These are phyloP conservation scores for Caenorhabditis becei DNA, from an alignment of 2,888 invertebrate genomes.

Conservation along the genomic window DNA sequence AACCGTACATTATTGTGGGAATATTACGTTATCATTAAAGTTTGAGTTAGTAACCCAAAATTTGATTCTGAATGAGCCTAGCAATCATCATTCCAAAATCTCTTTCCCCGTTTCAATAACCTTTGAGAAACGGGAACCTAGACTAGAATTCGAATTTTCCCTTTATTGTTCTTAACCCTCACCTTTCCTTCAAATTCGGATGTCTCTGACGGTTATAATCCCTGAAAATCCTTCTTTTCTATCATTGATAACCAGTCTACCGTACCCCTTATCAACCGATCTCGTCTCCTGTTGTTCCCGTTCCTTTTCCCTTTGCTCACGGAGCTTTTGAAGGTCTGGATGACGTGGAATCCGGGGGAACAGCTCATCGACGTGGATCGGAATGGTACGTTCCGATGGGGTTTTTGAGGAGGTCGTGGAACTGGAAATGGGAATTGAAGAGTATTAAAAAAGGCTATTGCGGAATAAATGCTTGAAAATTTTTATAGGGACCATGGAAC, in stretches of 20 bases:
- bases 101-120: too few relatives aligned
- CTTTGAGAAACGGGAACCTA: too few relatives aligned
- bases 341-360: neutral
- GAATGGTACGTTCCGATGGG: neutral
- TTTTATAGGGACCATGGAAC: neutral
- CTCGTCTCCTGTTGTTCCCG: too few relatives aligned
- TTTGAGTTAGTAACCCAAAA: too few relatives aligned
- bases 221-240: neutral
- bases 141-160: too few relatives aligned
- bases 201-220: neutral
- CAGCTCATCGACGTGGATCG: neutral
- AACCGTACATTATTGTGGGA: too few relatives aligned
- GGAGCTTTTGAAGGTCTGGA: neutral
- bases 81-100: too few relatives aligned
- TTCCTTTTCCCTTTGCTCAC: neutral
- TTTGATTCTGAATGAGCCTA: too few relatives aligned
- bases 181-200: too few relatives aligned
- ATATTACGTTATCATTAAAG: too few relatives aligned
- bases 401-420: neutral
- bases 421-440: neutral
- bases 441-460: neutral
- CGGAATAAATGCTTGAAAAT: neutral
- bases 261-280: constrained; percentile 24
- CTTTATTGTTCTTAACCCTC: too few relatives aligned
- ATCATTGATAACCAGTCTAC: too few relatives aligned